Conservation (phyloP, 2,888 invertebrate species). For the Zele albiditarsus region DNA sequence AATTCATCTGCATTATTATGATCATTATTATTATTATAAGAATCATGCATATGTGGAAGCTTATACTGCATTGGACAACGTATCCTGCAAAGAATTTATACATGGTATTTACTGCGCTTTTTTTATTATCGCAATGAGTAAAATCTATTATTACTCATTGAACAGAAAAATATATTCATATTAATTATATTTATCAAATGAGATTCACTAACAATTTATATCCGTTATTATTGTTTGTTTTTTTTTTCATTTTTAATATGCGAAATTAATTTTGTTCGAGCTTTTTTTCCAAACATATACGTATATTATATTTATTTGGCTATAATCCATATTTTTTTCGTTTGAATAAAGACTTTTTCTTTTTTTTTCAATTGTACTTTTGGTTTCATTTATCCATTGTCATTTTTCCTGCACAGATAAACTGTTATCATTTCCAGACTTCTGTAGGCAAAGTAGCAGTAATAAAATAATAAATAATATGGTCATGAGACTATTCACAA, state of each 20-base stretch:
- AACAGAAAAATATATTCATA: conserved; percentile 12
- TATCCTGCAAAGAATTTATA: not conserved
- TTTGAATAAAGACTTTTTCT: conserved; percentile 43
- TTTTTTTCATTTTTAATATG: not conserved
- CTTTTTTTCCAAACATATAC: conserved; percentile 37
- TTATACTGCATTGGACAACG: not conserved
- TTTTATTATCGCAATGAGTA: conserved; percentile 31
- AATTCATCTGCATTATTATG: not conserved
- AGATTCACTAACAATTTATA: conserved; percentile 44
- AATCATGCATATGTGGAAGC: not conserved
- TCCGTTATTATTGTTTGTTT: conserved; percentile 24
- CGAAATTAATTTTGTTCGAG: conserved; percentile 39
- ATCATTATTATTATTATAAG: not conserved
- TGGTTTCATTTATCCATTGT: not conserved
- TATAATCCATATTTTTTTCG: conserved; percentile 27
- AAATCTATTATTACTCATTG: conserved; percentile 31
- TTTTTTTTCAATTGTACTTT: not conserved
- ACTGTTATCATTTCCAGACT: not conserved
- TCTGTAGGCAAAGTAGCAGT: not conserved
- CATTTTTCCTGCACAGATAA: not conserved
- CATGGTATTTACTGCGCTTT: conserved; percentile 42
- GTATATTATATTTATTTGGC: conserved; percentile 31
- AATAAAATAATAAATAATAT: conserved; percentile 1
- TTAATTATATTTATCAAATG: conserved; percentile 1
- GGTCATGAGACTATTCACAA: conserved; percentile 35